Percentiles rank a stretch among this genome's conserved stretches.
These are phyloP conservation scores for Mesocentrotus franciscanus DNA, from an alignment of 53 echinoderm and acorn worm genomes.

Conservation along the genomic window DNA sequence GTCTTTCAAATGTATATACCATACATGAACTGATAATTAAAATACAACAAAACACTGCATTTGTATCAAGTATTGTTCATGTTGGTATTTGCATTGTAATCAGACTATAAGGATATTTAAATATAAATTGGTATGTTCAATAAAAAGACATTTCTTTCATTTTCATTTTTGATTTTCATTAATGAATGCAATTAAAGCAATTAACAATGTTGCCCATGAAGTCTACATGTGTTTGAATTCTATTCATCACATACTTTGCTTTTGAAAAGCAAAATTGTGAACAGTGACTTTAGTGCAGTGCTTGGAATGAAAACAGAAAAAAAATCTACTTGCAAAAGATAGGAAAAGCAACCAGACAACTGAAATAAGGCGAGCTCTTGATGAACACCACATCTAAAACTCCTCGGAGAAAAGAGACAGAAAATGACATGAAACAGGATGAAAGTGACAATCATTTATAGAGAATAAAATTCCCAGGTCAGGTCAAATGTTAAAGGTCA, in stretches of 20 bases:
- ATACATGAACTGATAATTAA: not conserved
- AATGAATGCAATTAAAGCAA: not conserved
- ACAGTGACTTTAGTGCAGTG: not conserved
- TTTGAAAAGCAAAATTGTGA: not conserved
- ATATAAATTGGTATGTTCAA: no score
- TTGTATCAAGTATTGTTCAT: not conserved
- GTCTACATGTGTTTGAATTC: not conserved
- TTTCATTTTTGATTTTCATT: not conserved
- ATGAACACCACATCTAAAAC: constrained; percentile 25
- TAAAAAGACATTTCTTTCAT: not conserved
- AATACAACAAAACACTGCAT: not conserved
- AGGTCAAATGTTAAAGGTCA: constrained; percentile 10
- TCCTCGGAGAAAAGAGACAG: not conserved
- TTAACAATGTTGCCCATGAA: not conserved
- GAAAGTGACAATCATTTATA: constrained; percentile 22
- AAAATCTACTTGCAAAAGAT: constrained; percentile 4
- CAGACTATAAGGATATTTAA: not conserved
- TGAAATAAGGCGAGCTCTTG: not conserved
- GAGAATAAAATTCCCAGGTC: not conserved
- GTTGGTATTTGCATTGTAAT: not conserved
- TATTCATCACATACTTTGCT: not conserved
- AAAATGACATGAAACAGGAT: not conserved
- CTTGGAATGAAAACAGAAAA: not conserved
- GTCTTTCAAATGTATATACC: not conserved
- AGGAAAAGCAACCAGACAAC: not conserved